Evolutionary conservation across 2,797 vertebrate genomes (phyloP).

Genomic region (Synanceia verrucosa): DNA sequence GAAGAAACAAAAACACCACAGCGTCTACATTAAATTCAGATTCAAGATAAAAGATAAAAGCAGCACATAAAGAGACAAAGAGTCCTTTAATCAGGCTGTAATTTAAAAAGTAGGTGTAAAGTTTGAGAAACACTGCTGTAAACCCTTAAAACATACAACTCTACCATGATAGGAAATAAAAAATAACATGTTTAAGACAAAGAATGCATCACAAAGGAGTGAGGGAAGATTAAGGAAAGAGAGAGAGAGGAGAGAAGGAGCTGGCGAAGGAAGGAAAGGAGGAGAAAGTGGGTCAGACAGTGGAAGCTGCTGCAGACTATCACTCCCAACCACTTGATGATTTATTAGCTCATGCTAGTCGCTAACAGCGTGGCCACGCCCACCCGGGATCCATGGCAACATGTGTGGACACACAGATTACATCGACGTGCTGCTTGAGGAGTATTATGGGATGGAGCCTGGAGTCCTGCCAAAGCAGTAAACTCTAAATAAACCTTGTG

Average conservation of each 20-base stretch:
- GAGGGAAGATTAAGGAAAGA: conserved; percentile 6
- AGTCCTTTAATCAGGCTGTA: too few relatives aligned
- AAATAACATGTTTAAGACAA: not conserved
- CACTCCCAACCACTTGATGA: conserved; percentile 50
- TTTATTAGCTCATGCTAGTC: conserved; percentile 67
- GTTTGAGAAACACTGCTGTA: too few relatives aligned
- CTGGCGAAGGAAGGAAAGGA: conserved; percentile 15
- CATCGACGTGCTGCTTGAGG: conserved; percentile 22
- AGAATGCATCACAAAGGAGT: not conserved
- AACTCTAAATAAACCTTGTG: conserved; percentile 66
- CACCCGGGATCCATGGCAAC: conserved; percentile 64
- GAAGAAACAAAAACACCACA: too few relatives aligned
- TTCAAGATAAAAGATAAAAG: too few relatives aligned
- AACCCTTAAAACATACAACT: too few relatives aligned
- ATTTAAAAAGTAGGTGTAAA: too few relatives aligned
- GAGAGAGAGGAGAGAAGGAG: conserved; percentile 2
- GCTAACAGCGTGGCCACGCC: conserved; percentile 48
- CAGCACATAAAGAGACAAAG: too few relatives aligned
- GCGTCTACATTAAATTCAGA: too few relatives aligned
- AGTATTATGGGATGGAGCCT: conserved; percentile 27
- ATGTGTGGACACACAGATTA: conserved; percentile 1
- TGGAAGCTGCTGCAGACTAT: conserved; percentile 56
- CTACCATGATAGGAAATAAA: conserved; percentile 2
- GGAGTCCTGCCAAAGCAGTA: conserved; percentile 65
- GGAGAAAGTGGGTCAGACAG: conserved; percentile 74